Evolutionary conservation across 2,797 vertebrate species (phyloP).

Genomic region (Schizopygopsis malacanthus): DNA sequence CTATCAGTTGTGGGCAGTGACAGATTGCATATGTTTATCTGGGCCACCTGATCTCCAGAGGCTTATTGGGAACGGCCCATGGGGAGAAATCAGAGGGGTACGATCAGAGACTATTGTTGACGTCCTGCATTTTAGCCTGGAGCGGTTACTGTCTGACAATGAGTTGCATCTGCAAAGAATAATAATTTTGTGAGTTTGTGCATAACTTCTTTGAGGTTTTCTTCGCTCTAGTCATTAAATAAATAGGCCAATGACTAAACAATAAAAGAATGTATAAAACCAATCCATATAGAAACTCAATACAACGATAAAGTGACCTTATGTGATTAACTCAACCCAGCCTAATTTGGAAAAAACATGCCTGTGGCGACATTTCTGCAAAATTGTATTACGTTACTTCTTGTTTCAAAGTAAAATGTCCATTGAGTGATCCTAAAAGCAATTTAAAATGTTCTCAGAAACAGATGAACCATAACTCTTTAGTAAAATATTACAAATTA

Average conservation of each 20-base stretch:
- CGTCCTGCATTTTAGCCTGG: conserved; percentile 24
- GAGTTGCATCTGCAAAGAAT: conserved; percentile 32
- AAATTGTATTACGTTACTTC: neutral
- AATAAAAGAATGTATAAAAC: conserved; percentile 9
- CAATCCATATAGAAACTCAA: neutral
- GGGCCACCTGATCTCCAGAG: conserved; percentile 56
- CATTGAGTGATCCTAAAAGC: neutral
- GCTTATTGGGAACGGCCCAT: conserved; percentile 36
- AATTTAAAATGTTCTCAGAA: neutral
- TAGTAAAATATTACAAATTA: neutral
- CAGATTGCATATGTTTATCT: conserved; percentile 58
- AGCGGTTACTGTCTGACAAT: conserved; percentile 18
- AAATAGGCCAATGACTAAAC: conserved; percentile 20
- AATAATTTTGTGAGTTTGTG: neutral
- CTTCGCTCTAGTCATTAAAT: conserved; percentile 11
- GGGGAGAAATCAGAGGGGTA: conserved; percentile 42
- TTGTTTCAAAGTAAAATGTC: neutral
- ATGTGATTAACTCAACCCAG: neutral
- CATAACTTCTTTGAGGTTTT: neutral
- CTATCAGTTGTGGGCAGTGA: conserved; percentile 39
- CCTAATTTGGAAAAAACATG: neutral
- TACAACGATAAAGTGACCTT: neutral
- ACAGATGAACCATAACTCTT: neutral
- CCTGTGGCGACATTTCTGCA: neutral
- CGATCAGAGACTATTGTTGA: conserved; percentile 27